A percentile compares a stretch with the other conserved stretches of the same genome.
Evolutionary conservation across 2,888 invertebrate genomes (phyloP).

Genomic region (Epinotia demarniana): DNA sequence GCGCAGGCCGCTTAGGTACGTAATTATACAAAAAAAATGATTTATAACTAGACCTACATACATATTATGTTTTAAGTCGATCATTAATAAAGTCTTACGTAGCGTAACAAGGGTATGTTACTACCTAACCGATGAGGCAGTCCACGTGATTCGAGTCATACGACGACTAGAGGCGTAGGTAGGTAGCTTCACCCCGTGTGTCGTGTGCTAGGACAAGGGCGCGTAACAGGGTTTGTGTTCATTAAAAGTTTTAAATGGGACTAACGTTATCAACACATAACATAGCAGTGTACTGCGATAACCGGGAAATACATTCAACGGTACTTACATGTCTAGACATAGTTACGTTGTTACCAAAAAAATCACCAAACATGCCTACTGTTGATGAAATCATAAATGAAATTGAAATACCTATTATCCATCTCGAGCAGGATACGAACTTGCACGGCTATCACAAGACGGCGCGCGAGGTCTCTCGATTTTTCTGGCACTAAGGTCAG

Average conservation of each 20-base stretch:
- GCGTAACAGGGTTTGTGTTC: slow-evolving; percentile 29
- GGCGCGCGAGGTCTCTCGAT: too few species aligned
- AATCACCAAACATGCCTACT: too few species aligned
- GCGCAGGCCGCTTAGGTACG: too few species aligned
- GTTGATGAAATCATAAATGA: too few species aligned
- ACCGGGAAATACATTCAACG: background rate
- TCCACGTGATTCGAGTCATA: slow-evolving; percentile 18
- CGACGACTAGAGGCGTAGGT: slow-evolving; percentile 12
- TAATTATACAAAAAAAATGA: too few species aligned
- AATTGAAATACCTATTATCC: too few species aligned
- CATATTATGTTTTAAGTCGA: background rate
- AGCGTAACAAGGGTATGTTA: background rate
- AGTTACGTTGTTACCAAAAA: background rate
- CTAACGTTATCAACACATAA: slow-evolving; percentile 29
- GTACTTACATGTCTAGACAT: background rate
- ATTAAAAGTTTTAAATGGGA: slow-evolving; percentile 41
- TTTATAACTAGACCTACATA: too few species aligned
- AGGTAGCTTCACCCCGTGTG: slow-evolving; percentile 31
- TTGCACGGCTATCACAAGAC: too few species aligned
- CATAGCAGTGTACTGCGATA: too few species aligned
- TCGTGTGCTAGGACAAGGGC: slow-evolving; percentile 18
- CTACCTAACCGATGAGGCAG: background rate
- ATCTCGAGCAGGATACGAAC: background rate
- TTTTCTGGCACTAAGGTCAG: too few species aligned
- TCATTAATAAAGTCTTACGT: background rate